These are phyloP conservation scores for Lonchura striata DNA, from an alignment of 2,113 vertebrate species.

Conservation along the genomic window DNA sequence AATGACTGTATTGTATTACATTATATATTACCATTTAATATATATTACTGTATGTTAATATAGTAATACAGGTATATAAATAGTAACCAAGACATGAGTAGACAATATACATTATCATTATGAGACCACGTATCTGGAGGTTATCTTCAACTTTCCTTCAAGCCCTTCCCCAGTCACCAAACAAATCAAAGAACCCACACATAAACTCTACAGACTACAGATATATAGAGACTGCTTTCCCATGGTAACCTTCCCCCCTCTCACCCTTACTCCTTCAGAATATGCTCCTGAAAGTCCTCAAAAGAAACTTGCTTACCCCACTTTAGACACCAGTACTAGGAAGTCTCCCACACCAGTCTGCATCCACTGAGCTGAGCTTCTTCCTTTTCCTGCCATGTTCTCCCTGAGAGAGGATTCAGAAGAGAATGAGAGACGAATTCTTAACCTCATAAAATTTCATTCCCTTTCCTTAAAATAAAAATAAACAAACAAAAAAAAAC, in stretches of 20 bases:
- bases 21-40: background rate
- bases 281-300: background rate
- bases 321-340: background rate
- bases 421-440: background rate
- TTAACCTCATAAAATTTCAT: background rate
- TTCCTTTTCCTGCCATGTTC: background rate
- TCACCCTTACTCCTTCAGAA: background rate
- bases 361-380: background rate
- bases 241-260: background rate
- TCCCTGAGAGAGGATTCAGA: background rate
- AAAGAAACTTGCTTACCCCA: background rate
- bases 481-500: background rate
- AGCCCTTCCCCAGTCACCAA: background rate
- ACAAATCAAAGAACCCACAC: background rate
- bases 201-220: background rate
- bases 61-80: background rate
- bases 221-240: background rate
- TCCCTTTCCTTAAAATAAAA: background rate
- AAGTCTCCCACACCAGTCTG: background rate
- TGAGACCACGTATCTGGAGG: background rate
- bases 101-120: background rate
- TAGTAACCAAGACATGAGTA: background rate
- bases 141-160: background rate
- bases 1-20: background rate
- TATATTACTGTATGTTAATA: background rate